phyloP scores from a whole-genome alignment of 1,140 invertebrate genomes.

The Mycetomoellerius zeteki region DNA sequence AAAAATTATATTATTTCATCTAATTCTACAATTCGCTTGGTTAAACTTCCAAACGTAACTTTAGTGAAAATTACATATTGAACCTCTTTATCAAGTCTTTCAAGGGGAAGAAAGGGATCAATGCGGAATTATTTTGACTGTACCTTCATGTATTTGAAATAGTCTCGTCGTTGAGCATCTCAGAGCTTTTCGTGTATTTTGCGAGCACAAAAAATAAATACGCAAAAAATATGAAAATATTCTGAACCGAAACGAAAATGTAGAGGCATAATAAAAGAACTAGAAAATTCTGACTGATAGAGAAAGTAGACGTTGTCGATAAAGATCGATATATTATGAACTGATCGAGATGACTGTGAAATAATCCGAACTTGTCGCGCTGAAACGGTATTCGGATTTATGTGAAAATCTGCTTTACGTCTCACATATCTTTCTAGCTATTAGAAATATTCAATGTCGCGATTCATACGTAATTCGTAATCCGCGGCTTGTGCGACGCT shows the following conservation, averaged over 20 bases:
- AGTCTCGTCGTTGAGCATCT: not conserved
- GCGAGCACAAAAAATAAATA: constrained; percentile 16
- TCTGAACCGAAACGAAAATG: not conserved
- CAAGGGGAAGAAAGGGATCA: not conserved
- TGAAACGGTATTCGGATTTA: constrained; percentile 4
- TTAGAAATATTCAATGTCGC: constrained; percentile 28
- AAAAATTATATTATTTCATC: constrained; percentile 36
- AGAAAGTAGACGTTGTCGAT: not conserved
- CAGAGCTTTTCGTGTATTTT: not conserved
- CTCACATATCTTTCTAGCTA: not conserved
- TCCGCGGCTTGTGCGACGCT: not conserved
- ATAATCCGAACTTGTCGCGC: constrained; percentile 20
- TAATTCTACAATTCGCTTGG: not conserved
- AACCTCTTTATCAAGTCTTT: not conserved
- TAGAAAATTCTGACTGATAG: not conserved
- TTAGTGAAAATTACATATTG: not conserved
- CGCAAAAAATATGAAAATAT: not conserved
- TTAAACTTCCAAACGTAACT: not conserved
- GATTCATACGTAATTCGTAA: constrained; percentile 25
- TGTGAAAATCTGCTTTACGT: not conserved
- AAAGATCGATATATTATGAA: constrained; percentile 1
- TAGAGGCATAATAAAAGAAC: not conserved
- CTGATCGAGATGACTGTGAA: not conserved
- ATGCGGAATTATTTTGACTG: not conserved
- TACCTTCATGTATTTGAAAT: not conserved